Evolutionary conservation across 2,888 invertebrate genomes (phyloP).

Genomic region (Sarcophaga carnaria): DNA sequence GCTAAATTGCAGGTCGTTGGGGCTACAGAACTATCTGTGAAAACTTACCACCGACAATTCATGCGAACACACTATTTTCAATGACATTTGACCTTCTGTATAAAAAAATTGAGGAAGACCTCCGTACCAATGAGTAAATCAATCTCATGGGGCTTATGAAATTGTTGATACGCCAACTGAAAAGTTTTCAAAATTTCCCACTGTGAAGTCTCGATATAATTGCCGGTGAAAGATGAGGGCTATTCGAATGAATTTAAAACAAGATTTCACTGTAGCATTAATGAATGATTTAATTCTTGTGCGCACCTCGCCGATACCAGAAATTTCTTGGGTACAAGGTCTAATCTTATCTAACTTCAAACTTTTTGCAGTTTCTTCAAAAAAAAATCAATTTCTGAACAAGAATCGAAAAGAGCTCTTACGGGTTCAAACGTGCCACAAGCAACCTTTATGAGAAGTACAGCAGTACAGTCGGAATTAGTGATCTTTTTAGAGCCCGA

Average conservation of each 20-base stretch:
- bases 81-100: conserved; percentile 38
- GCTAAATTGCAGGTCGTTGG: not conserved
- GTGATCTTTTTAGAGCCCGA: not conserved
- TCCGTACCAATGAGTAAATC: conserved; percentile 56
- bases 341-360: conserved; percentile 43
- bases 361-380: conserved; percentile 12
- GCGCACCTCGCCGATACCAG: conserved; percentile 45
- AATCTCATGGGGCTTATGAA: conserved; percentile 49
- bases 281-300: conserved; percentile 35
- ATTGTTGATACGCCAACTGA: not conserved
- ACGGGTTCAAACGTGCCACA: conserved; percentile 25
- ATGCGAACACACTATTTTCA: conserved; percentile 52
- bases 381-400: conserved; percentile 41
- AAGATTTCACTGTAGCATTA: conserved; percentile 44
- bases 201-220: conserved; percentile 14
- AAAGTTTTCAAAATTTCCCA: conserved; percentile 31
- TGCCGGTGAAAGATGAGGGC: conserved; percentile 33
- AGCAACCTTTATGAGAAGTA: conserved; percentile 20
- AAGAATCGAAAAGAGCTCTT: conserved; percentile 31
- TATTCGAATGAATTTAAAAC: conserved; percentile 51
- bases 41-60: conserved; percentile 12
- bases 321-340: conserved; percentile 32
- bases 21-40: too few relatives aligned
- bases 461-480: conserved; percentile 12
- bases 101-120: conserved; percentile 50